phyloP scores from a whole-genome alignment of 2,888 invertebrate genomes.

The Cantharis lateralis region DNA sequence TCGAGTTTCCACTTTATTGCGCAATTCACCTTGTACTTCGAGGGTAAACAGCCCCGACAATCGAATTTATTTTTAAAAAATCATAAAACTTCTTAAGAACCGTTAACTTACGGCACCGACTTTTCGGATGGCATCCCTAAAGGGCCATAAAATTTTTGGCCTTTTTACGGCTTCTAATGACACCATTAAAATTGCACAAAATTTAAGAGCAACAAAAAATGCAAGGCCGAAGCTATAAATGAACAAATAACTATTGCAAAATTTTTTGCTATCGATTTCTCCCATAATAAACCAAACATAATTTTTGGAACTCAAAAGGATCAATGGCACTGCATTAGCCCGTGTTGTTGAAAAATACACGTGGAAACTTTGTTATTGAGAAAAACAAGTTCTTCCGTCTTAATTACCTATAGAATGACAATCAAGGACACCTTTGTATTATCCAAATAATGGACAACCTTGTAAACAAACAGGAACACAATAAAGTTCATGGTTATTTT shows the following conservation, averaged over 20 bases:
- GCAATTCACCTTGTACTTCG: not conserved
- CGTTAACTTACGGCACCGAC: not conserved
- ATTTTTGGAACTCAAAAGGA: no score
- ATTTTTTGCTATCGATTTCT: not conserved
- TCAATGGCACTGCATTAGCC: no score
- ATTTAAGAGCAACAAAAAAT: not conserved
- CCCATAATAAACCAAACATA: not conserved
- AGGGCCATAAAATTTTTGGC: slow-evolving; percentile 3
- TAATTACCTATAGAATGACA: not conserved
- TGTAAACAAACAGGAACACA: not conserved
- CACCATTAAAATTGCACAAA: not conserved
- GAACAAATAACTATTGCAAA: not conserved
- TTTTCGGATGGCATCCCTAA: not conserved
- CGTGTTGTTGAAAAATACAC: not conserved
- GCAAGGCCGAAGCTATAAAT: not conserved
- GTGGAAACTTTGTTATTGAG: not conserved
- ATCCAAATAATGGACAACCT: not conserved
- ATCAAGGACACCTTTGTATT: not conserved
- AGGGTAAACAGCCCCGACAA: not conserved
- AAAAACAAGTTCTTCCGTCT: not conserved
- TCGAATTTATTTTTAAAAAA: not conserved
- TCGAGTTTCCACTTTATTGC: not conserved
- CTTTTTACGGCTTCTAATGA: not conserved
- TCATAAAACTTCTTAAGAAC: not conserved
- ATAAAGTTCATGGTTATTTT: not conserved